Percentiles rank a stretch among this genome's conserved stretches.
These are phyloP conservation scores for Diaprepes abbreviatus DNA, from an alignment of 2,888 invertebrate species.

Conservation along the genomic window DNA sequence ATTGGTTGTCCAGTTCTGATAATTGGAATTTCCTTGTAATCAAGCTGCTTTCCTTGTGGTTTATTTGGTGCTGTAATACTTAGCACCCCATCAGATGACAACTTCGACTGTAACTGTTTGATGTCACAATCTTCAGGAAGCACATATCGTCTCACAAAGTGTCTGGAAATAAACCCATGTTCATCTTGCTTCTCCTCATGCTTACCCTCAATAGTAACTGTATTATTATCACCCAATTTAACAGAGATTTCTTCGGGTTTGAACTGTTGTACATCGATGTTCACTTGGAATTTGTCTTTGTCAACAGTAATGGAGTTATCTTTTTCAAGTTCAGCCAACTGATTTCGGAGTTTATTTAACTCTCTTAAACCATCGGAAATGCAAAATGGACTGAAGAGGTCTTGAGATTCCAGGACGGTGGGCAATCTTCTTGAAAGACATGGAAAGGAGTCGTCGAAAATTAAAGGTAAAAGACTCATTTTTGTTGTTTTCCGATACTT, in stretches of 20 bases:
- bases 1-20: slow-evolving; percentile 41
- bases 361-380: neutral
- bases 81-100: slow-evolving; percentile 83
- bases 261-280: slow-evolving; percentile 84
- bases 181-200: slow-evolving; percentile 83
- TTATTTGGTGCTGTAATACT: slow-evolving; percentile 76
- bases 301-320: slow-evolving; percentile 61
- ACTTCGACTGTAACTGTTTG: slow-evolving; percentile 77
- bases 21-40: slow-evolving; percentile 67
- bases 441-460: slow-evolving; percentile 19
- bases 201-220: slow-evolving; percentile 81
- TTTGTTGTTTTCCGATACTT: neutral
- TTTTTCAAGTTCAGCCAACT: slow-evolving; percentile 28
- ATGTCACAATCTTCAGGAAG: slow-evolving; percentile 82
- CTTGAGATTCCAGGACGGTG: neutral
- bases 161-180: slow-evolving; percentile 81
- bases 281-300: slow-evolving; percentile 78
- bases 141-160: slow-evolving; percentile 81
- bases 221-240: slow-evolving; percentile 74
- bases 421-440: neutral
- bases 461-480: slow-evolving; percentile 34
- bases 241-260: slow-evolving; percentile 83
- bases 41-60: slow-evolving; percentile 59
- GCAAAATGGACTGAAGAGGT: too few relatives aligned
- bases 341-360: slow-evolving; percentile 10